Conservation (phyloP, 2,888 invertebrate genomes). For the Drosophila picticornis region DNA sequence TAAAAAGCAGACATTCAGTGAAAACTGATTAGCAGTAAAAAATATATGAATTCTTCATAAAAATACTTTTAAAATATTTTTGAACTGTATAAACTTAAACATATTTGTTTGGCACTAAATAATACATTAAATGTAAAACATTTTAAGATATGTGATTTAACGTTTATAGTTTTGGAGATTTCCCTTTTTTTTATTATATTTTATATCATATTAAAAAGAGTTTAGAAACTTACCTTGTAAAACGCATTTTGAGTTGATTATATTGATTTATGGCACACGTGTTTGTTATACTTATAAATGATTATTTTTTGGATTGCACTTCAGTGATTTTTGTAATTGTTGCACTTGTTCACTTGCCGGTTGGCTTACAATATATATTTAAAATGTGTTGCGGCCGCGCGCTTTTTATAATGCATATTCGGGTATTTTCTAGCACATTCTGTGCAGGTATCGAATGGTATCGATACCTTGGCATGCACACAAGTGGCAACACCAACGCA, state of each 20-base stretch:
- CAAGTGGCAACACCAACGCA: slow-evolving; percentile 27
- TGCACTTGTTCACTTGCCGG: slow-evolving; percentile 49
- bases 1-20: background rate
- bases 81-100: background rate
- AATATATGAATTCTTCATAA: background rate
- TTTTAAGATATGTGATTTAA: background rate
- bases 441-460: slow-evolving; percentile 2
- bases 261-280: background rate
- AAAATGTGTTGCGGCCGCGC: slow-evolving; percentile 33
- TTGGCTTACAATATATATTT: slow-evolving; percentile 41
- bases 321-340: background rate
- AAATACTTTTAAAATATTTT: background rate
- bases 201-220: background rate
- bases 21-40: background rate
- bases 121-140: background rate
- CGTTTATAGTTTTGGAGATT: background rate
- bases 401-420: slow-evolving; percentile 51
- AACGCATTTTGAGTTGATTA: slow-evolving; percentile 67
- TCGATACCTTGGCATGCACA: slow-evolving; percentile 16
- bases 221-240: slow-evolving; percentile 63
- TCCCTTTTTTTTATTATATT: background rate
- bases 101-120: background rate
- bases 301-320: background rate
- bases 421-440: slow-evolving; percentile 55
- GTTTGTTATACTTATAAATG: slow-evolving; percentile 3